phyloP scores from a whole-genome alignment of 2,113 vertebrate genomes.

The Istiophorus platypterus region DNA sequence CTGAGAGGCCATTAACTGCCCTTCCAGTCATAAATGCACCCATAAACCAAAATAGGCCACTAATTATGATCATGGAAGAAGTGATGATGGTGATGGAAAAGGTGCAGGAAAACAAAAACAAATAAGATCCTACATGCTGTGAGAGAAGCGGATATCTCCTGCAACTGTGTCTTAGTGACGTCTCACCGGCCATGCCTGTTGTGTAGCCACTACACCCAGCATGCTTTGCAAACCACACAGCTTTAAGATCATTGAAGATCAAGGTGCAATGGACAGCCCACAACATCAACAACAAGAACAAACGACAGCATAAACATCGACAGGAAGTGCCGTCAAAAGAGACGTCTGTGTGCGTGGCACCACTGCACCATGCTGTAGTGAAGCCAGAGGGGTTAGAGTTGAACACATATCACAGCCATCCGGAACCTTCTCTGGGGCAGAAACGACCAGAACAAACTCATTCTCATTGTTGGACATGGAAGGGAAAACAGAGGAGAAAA shows the following conservation, averaged over 20 bases:
- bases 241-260: constrained; percentile 64
- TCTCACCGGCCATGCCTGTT: constrained; percentile 74
- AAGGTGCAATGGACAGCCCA: constrained; percentile 77
- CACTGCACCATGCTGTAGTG: constrained; percentile 76
- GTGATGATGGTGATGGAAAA: constrained; percentile 69
- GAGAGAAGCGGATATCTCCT: constrained; percentile 66
- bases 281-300: constrained; percentile 61
- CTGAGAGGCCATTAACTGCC: constrained; percentile 54
- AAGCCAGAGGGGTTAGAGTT: constrained; percentile 74
- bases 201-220: constrained; percentile 76
- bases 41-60: constrained; percentile 64
- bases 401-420: constrained; percentile 62
- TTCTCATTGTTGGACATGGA: constrained; percentile 68
- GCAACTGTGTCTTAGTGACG: constrained; percentile 42
- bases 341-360: constrained; percentile 62
- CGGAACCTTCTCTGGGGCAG: constrained; percentile 54
- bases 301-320: constrained; percentile 57
- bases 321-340: constrained; percentile 59
- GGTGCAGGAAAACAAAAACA: constrained; percentile 61
- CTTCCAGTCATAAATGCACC: constrained; percentile 59
- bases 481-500: constrained; percentile 68
- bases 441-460: constrained; percentile 62
- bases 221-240: constrained; percentile 81
- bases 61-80: constrained; percentile 70
- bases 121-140: constrained; percentile 77